These are phyloP conservation scores for Limnephilus lunatus DNA, from an alignment of 2,888 invertebrate genomes.

Conservation along the genomic window DNA sequence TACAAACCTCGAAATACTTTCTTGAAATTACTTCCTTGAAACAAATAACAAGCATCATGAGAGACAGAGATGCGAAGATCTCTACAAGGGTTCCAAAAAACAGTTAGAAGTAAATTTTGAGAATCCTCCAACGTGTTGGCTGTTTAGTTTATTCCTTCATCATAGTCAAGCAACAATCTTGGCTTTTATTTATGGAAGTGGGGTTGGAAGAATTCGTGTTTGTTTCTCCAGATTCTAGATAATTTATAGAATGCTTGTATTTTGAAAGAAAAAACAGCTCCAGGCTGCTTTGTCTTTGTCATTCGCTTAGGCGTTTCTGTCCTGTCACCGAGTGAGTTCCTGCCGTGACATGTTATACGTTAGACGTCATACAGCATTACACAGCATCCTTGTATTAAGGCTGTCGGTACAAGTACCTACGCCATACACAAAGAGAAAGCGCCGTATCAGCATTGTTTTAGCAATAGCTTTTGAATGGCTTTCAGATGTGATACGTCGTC, in stretches of 20 bases:
- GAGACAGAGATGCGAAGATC: neutral
- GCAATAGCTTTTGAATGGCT: conserved; percentile 26
- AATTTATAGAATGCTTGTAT: neutral
- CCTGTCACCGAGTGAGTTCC: conserved; percentile 13
- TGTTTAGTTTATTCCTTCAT: neutral
- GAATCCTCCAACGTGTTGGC: neutral
- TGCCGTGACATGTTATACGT: conserved; percentile 22
- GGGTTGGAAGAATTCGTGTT: neutral
- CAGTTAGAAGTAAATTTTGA: neutral
- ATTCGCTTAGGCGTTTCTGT: neutral
- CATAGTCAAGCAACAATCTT: neutral
- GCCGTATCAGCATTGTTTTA: conserved; percentile 27
- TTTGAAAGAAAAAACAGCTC: neutral
- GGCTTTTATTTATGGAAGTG: neutral
- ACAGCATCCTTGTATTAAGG: neutral
- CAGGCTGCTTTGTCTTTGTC: neutral
- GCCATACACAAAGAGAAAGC: conserved; percentile 30
- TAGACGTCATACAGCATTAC: neutral
- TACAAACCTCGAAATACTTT: too few species aligned
- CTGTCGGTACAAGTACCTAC: neutral
- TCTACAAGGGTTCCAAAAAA: neutral
- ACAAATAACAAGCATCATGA: neutral
- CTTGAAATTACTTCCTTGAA: neutral
- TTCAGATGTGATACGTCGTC: conserved; percentile 21
- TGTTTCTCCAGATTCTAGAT: neutral